Evolutionary conservation across 2,113 vertebrate genomes (phyloP).

Genomic region (Gymnocephalus cernua): DNA sequence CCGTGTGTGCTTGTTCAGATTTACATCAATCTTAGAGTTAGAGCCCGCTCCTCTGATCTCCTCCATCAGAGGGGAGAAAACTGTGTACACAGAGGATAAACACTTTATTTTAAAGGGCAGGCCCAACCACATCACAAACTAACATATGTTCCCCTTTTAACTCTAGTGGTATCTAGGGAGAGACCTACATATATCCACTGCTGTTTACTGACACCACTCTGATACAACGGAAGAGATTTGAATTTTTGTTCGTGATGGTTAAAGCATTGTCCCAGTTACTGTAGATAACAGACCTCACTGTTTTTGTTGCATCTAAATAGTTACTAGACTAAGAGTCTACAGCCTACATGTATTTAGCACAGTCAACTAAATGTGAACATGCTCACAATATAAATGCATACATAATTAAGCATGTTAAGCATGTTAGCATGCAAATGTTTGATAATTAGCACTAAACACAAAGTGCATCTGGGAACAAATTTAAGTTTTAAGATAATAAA

Average conservation of each 20-base stretch:
- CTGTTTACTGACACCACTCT: neutral
- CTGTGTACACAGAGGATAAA: constrained; percentile 51
- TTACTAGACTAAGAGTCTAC: neutral
- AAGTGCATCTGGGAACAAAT: neutral
- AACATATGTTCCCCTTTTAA: neutral
- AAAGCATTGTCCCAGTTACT: neutral
- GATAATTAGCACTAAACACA: neutral
- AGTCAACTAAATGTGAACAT: neutral
- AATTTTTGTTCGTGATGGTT: neutral
- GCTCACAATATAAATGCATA: neutral
- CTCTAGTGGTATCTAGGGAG: neutral
- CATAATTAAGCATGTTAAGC: neutral
- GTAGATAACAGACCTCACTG: neutral
- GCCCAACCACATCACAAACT: constrained; percentile 9
- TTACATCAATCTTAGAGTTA: constrained; percentile 69
- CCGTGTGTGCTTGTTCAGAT: constrained; percentile 70
- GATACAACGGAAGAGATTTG: neutral
- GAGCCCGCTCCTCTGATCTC: constrained; percentile 68
- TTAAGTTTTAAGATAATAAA: no score
- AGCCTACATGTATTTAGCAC: no score
- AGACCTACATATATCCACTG: neutral
- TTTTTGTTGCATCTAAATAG: neutral
- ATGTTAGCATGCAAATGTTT: neutral
- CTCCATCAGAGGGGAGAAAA: constrained; percentile 57
- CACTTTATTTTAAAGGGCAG: constrained; percentile 37